Evolutionary conservation across 2,888 invertebrate species (phyloP), one percentile per base, ranked within the genome.

Genomic region (Ecliptopera silaceata): DNA sequence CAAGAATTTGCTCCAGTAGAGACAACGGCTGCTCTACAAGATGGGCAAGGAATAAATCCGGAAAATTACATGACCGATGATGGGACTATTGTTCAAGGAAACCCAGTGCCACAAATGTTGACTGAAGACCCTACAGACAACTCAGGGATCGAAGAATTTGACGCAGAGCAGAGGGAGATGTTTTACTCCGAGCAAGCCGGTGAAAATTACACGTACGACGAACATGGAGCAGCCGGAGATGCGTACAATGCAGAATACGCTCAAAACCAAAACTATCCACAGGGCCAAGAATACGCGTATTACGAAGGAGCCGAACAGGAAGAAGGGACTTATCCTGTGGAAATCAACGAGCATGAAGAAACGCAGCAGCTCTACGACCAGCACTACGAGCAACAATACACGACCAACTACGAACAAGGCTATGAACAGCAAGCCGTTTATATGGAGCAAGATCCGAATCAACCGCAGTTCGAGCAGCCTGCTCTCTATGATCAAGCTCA

Each of bases 331-430:
- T 77, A 78, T 62, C 66, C 74, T 12, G 56, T 31, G 4, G 80
- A 82, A 63, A 64, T 79, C 45, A 79, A 79, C 62, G 82, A 84
- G 59, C 75, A 83, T 42, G 82, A 79, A 59, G 86, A 82, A 62
- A 63, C 79, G 11, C 69, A 72, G n/a, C 73, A 79, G 56, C 74
- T 65, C 4, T 86, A 86, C 56, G 87, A 88, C 63, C 84, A 76
- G 56, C 76, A 65, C 63, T 88, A 87, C 51, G 78, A 79, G 59
- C 77, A 86, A 57, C 86, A 88, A 64, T 86, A 87, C 63, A 54
- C 60, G 4, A 56, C 55, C 43, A 49, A 63, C 39, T 59, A 68
- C 20, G 65, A 66, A 57, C 58, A 71, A 51, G 64, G 52, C 17
- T 73, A 74, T 58, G 61, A 66, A 41, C 60, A 67, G 22, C 61